Evolutionary conservation across 2,113 vertebrate species (phyloP), one percentile per base, ranked within the genome.

Genomic region (Mormoops blainvillei): DNA sequence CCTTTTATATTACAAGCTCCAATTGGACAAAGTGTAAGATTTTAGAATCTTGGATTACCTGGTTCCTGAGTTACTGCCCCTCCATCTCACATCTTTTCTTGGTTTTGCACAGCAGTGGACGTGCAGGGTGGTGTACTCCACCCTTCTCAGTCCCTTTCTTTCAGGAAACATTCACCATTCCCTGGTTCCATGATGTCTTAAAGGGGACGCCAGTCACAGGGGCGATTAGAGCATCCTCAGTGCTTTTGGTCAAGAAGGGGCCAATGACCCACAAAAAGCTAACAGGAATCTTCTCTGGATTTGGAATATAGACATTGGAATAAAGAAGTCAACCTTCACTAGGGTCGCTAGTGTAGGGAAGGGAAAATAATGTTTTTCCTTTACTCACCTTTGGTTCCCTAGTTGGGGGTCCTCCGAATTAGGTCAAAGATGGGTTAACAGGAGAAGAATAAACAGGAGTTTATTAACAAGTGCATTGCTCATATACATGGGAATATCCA

Each of bases 31-130:
- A 94, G 31, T 7, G 43, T n/a, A 81, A 65, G 45, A 71, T 48
- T 58, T 90, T 54, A n/a, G 73, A 48, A 26, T 81, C 73, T 93
- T 89, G 15, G 41, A 24, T 83, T 73, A 65, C 15, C 65, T 45
- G 65, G 36, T 7, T 22, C 52, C 56, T 12, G 31, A 76, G 38
- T 48, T 16, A 67, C 12, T 56, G 15, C 3, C 14, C 36, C 11
- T 70, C 54, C 24, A 20, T 12, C 7, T 28, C 31, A 31, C 56
- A 36, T 22, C 26, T 74, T 81, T 36, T 48, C 82, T 85, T 76
- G 52, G 52, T 14, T 71, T n/a, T n/a, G 16, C n/a, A 8, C 54
- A 36, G 20, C 11, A 48, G 38, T 24, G 48, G 70, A 50, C 16
- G 52, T 24, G 24, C 13, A 0, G 2, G 19, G 19, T 8, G 12